Conservation (phyloP, 2,797 vertebrate species). For the Anguilla anguilla region DNA sequence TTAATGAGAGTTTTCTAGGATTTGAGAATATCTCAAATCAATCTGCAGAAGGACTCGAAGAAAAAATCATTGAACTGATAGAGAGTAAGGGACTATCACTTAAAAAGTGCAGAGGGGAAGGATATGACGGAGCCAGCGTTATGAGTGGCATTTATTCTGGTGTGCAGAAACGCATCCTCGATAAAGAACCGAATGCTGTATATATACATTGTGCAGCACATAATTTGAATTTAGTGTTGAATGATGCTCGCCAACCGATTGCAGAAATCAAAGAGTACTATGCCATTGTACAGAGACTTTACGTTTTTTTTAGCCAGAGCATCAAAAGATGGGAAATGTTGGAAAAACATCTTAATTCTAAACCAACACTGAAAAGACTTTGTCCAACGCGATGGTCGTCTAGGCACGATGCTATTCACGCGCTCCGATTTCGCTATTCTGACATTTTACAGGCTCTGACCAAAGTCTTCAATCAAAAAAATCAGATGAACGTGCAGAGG, state of each 20-base stretch:
- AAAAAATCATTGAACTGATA: not conserved
- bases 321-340: not conserved
- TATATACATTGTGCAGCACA: too few species aligned
- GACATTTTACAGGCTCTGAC: not conserved
- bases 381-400: not conserved
- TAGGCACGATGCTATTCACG: not conserved
- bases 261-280: not conserved
- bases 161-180: too few species aligned
- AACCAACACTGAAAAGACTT: not conserved
- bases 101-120: not conserved
- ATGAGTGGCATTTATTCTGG: too few species aligned
- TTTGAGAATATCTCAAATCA: not conserved
- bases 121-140: too few species aligned
- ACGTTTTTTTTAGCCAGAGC: not conserved
- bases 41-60: not conserved
- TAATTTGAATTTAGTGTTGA: not conserved
- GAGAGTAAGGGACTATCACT: not conserved
- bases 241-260: too few species aligned
- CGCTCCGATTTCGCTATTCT: not conserved
- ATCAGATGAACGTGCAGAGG: not conserved
- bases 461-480: not conserved
- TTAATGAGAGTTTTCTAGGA: not conserved
- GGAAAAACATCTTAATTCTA: not conserved
- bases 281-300: not conserved
- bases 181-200: too few species aligned